Conservation (phyloP, 2,797 vertebrate genomes). For the Amniataba percoides region DNA sequence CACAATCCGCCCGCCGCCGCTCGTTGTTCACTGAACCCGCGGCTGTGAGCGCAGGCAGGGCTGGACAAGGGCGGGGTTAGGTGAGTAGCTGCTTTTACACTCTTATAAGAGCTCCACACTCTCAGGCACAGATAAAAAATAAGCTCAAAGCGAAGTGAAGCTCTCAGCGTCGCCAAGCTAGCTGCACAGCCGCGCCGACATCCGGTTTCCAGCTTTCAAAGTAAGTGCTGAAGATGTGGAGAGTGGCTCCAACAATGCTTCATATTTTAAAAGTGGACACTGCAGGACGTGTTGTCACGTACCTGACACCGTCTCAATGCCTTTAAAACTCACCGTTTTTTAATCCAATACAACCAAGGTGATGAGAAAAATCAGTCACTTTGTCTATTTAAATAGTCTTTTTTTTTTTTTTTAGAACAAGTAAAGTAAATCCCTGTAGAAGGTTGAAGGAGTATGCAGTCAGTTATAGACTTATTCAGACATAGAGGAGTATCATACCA, state of each 20-base stretch:
- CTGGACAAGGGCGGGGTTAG: constrained; percentile 28
- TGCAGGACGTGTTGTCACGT: too few species aligned
- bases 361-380: neutral
- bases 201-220: constrained; percentile 60
- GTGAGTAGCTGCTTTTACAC: constrained; percentile 49
- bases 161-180: constrained; percentile 36
- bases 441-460: neutral
- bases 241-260: neutral
- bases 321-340: too few species aligned
- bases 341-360: neutral
- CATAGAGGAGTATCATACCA: neutral
- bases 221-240: neutral
- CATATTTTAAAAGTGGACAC: neutral
- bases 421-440: neutral
- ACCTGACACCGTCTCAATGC: too few species aligned
- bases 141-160: constrained; percentile 31
- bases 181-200: neutral
- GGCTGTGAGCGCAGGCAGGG: neutral
- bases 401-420: neutral
- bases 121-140: neutral
- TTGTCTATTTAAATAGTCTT: neutral
- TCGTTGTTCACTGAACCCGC: neutral
- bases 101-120: too few species aligned
- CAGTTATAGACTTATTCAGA: neutral
- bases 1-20: constrained; percentile 14